Base-by-base conservation (phyloP, 92 coral and sea anemone genomes). In the Heliopora coerulea region DNA sequence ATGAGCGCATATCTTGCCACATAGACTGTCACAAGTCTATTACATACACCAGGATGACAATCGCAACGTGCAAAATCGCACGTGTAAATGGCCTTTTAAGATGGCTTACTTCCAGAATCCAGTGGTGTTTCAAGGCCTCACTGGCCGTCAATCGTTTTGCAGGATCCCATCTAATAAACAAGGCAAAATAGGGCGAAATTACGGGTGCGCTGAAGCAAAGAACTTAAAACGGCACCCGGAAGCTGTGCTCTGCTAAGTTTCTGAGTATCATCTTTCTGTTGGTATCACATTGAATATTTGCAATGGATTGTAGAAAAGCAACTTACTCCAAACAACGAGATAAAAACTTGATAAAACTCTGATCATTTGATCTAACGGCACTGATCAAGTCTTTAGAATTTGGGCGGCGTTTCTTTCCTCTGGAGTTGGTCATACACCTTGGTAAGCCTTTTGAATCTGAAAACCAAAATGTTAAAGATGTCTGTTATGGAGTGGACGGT, bases 161-260 rank as follows among this genome's bases (percentile, higher is more conserved):
- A 42, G 97, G 96, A 56, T 92, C 92, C 97, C 97, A 92, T 27
- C 97, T 92, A 69, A n/a, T n/a, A n/a, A n/a, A n/a, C n/a, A n/a
- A n/a, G n/a, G n/a, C n/a, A n/a, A n/a, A n/a, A n/a, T n/a, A n/a
- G n/a, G n/a, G n/a, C n/a, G n/a, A n/a, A n/a, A n/a, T n/a, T n/a
- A n/a, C n/a, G n/a, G n/a, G n/a, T n/a, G n/a, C n/a, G n/a, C n/a
- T n/a, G n/a, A n/a, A n/a, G n/a, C n/a, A n/a, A n/a, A n/a, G n/a
- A n/a, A n/a, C n/a, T n/a, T n/a, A n/a, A n/a, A n/a, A n/a, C n/a
- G n/a, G n/a, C n/a, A n/a, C n/a, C n/a, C n/a, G n/a, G n/a, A n/a
- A n/a, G n/a, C n/a, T n/a, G n/a, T n/a, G n/a, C n/a, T n/a, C n/a
- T n/a, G n/a, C n/a, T n/a, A n/a, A n/a, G n/a, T n/a, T n/a, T n/a